A percentile compares a stretch with the other conserved stretches of the same genome.
phyloP scores from a whole-genome alignment of 2,888 invertebrate species.

The Nomada fabriciana region DNA sequence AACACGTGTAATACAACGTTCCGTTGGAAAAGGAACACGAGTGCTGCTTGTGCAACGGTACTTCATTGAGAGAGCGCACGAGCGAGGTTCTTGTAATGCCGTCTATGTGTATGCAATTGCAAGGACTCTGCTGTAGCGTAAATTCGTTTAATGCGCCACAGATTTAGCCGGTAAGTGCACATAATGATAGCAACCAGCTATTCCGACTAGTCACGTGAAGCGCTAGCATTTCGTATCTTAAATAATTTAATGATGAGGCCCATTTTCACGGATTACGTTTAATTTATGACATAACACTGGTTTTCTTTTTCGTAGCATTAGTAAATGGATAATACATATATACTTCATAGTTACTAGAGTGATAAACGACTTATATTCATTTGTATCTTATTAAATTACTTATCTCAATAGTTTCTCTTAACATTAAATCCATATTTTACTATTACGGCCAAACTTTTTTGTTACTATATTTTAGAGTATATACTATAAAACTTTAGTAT shows the following conservation, averaged over 20 bases:
- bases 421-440: too few species aligned
- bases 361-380: too few species aligned
- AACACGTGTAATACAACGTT: slow-evolving; percentile 49
- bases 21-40: slow-evolving; percentile 44
- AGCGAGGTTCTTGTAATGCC: slow-evolving; percentile 53
- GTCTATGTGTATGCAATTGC: slow-evolving; percentile 53
- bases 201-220: slow-evolving; percentile 44
- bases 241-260: slow-evolving; percentile 33
- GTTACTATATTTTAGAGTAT: background rate
- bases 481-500: background rate
- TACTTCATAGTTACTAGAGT: too few species aligned
- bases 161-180: slow-evolving; percentile 57
- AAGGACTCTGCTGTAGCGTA: slow-evolving; percentile 56
- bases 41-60: slow-evolving; percentile 34
- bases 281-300: background rate
- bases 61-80: slow-evolving; percentile 52
- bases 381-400: too few species aligned
- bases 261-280: slow-evolving; percentile 16
- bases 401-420: too few species aligned
- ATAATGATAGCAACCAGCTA: slow-evolving; percentile 52
- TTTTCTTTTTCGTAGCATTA: background rate
- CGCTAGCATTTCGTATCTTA: slow-evolving; percentile 32
- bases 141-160: slow-evolving; percentile 61
- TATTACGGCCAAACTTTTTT: too few species aligned
- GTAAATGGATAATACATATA: too few species aligned